These are phyloP conservation scores for Flexamia atlantica DNA, from an alignment of 2,888 invertebrate genomes.

Conservation along the genomic window DNA sequence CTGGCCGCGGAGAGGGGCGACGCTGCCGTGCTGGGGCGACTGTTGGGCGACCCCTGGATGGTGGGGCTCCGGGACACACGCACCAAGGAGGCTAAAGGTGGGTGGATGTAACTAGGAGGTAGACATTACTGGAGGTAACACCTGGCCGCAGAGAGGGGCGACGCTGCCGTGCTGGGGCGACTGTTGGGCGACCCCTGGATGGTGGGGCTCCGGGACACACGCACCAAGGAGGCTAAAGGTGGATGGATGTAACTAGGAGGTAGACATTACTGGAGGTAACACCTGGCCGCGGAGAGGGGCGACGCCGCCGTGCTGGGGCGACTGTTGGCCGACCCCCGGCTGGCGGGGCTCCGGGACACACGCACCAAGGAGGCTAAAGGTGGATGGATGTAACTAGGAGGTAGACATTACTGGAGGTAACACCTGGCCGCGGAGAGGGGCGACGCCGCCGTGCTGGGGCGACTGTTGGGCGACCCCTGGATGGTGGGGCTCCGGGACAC, in stretches of 20 bases:
- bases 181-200: conserved; percentile 73
- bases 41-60: conserved; percentile 73
- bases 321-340: conserved; percentile 73
- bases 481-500: conserved; percentile 72
- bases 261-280: conserved; percentile 77
- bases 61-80: conserved; percentile 15
- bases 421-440: conserved; percentile 80
- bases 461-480: conserved; percentile 74
- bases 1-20: conserved; percentile 79
- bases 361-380: conserved; percentile 71
- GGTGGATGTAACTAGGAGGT: no score
- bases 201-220: conserved; percentile 8
- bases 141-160: conserved; percentile 78
- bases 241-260: no score
- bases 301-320: conserved; percentile 77
- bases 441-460: conserved; percentile 77
- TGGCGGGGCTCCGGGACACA: conserved; percentile 15
- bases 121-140: conserved; percentile 79
- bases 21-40: conserved; percentile 76
- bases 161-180: conserved; percentile 77
- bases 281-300: conserved; percentile 79
- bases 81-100: conserved; percentile 63
- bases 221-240: conserved; percentile 71
- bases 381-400: no score
- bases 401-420: conserved; percentile 76